Percentiles rank a stretch among this genome's conserved stretches.
Conservation (phyloP, 2,888 invertebrate species). For the Panzeria rudis region DNA sequence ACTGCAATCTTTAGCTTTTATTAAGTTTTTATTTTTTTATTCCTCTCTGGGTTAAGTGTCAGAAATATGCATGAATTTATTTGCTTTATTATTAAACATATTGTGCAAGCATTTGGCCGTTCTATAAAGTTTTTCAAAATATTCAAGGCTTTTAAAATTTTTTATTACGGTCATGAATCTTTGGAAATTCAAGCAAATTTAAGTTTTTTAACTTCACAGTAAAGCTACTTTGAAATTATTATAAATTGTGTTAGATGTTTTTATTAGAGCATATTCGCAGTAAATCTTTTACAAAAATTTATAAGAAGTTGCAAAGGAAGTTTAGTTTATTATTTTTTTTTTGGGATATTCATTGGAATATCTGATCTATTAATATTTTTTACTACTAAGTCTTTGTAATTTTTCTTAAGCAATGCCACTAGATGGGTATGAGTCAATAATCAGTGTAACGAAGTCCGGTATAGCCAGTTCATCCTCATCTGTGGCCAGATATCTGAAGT, state of each 20-base stretch:
- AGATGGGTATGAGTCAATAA: too few species aligned
- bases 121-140: neutral
- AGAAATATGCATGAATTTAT: constrained; percentile 7
- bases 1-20: neutral
- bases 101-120: neutral
- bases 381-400: too few species aligned
- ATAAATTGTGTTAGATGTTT: neutral
- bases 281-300: too few species aligned
- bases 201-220: neutral
- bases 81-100: neutral
- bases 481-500: too few species aligned
- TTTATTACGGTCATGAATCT: constrained; percentile 4
- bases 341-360: too few species aligned
- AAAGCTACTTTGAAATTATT: neutral
- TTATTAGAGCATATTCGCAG: too few species aligned
- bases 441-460: too few species aligned
- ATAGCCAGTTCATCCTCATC: too few species aligned
- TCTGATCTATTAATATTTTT: too few species aligned
- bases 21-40: neutral
- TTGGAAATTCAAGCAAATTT: neutral
- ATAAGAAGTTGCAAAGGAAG: too few species aligned
- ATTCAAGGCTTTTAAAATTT: neutral
- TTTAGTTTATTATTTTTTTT: too few species aligned
- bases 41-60: constrained; percentile 2
- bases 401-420: too few species aligned